Evolutionary conservation across 2,797 vertebrate species (phyloP).

Genomic region (Amblyopsis hoosieri): DNA sequence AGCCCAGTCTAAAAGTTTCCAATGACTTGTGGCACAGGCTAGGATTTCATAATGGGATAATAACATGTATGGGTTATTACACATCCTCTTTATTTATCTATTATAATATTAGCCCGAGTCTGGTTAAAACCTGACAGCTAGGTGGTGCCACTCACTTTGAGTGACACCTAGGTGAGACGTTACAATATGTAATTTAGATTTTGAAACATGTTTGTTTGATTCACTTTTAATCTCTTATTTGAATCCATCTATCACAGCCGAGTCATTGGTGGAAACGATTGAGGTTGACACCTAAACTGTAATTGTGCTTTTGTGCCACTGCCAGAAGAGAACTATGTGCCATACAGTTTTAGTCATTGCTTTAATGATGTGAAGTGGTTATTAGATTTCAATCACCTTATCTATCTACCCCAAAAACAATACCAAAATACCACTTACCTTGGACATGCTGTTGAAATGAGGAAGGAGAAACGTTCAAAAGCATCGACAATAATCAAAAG

Average conservation of each 20-base stretch:
- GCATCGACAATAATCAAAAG: slow-evolving; percentile 84
- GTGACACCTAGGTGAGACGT: slow-evolving; percentile 47
- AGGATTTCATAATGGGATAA: slow-evolving; percentile 79
- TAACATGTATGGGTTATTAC: slow-evolving; percentile 70
- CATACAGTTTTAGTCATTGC: slow-evolving; percentile 34
- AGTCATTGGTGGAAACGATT: no score
- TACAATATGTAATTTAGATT: slow-evolving; percentile 27
- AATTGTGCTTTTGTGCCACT: slow-evolving; percentile 14
- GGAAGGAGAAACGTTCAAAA: slow-evolving; percentile 77
- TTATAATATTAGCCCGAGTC: slow-evolving; percentile 64
- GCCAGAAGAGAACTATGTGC: slow-evolving; percentile 42
- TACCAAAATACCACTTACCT: slow-evolving; percentile 72
- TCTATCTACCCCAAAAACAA: slow-evolving; percentile 57
- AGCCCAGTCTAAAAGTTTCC: slow-evolving; percentile 76
- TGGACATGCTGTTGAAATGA: slow-evolving; percentile 77
- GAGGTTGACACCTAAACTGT: slow-evolving; percentile 2
- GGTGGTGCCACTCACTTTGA: slow-evolving; percentile 66
- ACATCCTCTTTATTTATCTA: slow-evolving; percentile 73
- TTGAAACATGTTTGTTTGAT: slow-evolving; percentile 43
- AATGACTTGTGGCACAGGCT: slow-evolving; percentile 63
- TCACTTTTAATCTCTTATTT: slow-evolving; percentile 1
- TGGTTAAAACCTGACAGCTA: slow-evolving; percentile 37
- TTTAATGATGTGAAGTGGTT: slow-evolving; percentile 57
- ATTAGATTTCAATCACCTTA: slow-evolving; percentile 70
- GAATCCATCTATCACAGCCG: no score